A percentile compares a stretch with the other conserved stretches of the same genome.
Conservation (phyloP, 2,888 invertebrate species). For the Bibio marci region DNA sequence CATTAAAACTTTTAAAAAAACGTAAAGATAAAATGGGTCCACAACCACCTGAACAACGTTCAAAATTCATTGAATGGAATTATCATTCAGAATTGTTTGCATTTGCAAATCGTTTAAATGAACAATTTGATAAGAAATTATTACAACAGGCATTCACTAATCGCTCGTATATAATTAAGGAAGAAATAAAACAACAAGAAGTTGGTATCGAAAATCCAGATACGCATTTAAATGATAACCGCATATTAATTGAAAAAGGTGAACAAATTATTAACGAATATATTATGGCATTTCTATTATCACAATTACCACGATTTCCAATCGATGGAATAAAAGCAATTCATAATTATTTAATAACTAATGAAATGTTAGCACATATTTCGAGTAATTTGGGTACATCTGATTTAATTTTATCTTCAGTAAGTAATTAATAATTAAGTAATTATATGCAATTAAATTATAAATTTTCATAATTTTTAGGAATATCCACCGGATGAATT, state of each 20-base stretch:
- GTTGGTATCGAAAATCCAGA: slow-evolving; percentile 44
- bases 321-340: slow-evolving; percentile 55
- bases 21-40: slow-evolving; percentile 41
- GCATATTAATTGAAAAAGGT: slow-evolving; percentile 49
- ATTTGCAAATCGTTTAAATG: slow-evolving; percentile 69
- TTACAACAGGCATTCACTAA: slow-evolving; percentile 65
- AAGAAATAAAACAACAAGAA: slow-evolving; percentile 48
- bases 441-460: background rate
- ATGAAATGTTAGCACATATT: slow-evolving; percentile 50
- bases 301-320: slow-evolving; percentile 54
- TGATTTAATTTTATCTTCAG: slow-evolving; percentile 62
- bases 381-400: slow-evolving; percentile 60
- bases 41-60: slow-evolving; percentile 35
- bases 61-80: slow-evolving; percentile 69
- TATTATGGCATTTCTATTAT: slow-evolving; percentile 48
- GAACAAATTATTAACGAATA: slow-evolving; percentile 44
- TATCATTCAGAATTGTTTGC: slow-evolving; percentile 73
- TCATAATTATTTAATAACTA: slow-evolving; percentile 44
- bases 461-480: slow-evolving; percentile 28
- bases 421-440: slow-evolving; percentile 32
- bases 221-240: slow-evolving; percentile 47
- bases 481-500: slow-evolving; percentile 48
- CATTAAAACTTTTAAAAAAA: slow-evolving; percentile 40
- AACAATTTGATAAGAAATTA: slow-evolving; percentile 55
- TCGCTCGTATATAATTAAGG: slow-evolving; percentile 55